Base-by-base conservation (phyloP, 1,140 invertebrate genomes). In the Wiebesia pumilae region DNA sequence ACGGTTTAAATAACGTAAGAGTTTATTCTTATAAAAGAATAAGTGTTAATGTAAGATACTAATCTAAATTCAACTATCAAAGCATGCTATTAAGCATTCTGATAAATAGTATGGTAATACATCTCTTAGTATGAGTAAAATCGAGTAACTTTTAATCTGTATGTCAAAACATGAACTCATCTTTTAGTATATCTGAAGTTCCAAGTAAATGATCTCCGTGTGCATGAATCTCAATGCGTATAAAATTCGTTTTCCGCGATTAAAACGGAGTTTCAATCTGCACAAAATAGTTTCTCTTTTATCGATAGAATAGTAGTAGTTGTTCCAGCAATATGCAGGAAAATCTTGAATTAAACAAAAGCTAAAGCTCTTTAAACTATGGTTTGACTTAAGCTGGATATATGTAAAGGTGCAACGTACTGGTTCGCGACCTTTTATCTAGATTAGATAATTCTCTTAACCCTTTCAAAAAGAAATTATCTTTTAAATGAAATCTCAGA, bases 351-450 rank as follows among this genome's bases (percentile, higher is more conserved):
- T 94, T 94, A 93, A 93, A 92, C 90, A 90, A 91, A 93, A 92
- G 90, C 92, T 87, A 94, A 93, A 93, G 93, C 93, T 93, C 92
- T 92, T 94, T 93, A 93, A 93, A 93, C 93, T 93, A 92, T 89
- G 93, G 93, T 94, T 88, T 88, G 79, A 89, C 43, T 90, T 93
- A 94, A 94, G 92, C 93, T 94, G 92, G 91, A 92, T 93, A 93
- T 92, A 94, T 93, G 90, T 89, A 91, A 91, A 91, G 92, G 91
- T 92, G 90, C 88, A 35, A 35, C 87, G 79, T 71, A 84, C 81
- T 87, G 87, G 88, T 62, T 73, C 88, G 87, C 88, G 88, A 88
- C 89, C 88, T 90, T 91, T 90, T 90, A 89, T 90, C 90, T 89
- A 89, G 89, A 91, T 91, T 89, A 90, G 87, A 83, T 89, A 89